Percentiles rank a stretch among this genome's conserved stretches.
phyloP scores from a whole-genome alignment of 2,797 vertebrate species.

The Sparus aurata region DNA sequence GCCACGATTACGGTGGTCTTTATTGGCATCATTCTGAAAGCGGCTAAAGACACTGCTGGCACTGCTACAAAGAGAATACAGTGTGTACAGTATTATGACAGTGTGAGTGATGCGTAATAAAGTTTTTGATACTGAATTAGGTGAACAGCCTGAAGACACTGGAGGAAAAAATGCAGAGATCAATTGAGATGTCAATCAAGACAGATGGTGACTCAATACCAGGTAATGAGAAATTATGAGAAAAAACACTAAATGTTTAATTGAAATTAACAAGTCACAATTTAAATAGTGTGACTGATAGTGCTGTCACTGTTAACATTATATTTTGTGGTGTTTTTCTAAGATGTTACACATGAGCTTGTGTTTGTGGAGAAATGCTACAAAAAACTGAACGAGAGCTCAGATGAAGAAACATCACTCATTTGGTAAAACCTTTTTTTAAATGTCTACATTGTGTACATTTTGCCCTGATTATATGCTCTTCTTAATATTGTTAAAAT shows the following conservation, averaged over 20 bases:
- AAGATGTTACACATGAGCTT: constrained; percentile 13
- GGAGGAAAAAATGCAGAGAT: background rate
- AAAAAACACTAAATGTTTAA: background rate
- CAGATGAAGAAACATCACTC: background rate
- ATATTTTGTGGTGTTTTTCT: background rate
- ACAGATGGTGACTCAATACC: constrained; percentile 22
- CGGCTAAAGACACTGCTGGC: background rate
- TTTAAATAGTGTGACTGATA: background rate
- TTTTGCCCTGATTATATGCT: no score
- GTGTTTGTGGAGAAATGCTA: background rate
- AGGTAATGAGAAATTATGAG: constrained; percentile 38
- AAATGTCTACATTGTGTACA: background rate
- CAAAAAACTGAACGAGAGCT: background rate
- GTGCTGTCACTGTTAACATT: background rate
- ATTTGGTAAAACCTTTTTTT: background rate
- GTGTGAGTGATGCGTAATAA: background rate
- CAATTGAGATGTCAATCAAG: constrained; percentile 44
- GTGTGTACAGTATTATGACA: background rate
- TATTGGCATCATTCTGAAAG: background rate
- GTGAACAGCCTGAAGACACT: background rate
- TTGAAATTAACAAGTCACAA: background rate
- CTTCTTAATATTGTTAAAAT: no score
- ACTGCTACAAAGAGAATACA: no score
- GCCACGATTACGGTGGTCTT: background rate
- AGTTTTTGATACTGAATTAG: constrained; percentile 40